Evolutionary conservation across 30 jellyfish, hydroid and myxozoan species (phyloP), one percentile per base, ranked within the genome.

Genomic region (Aurelia coerulea): DNA sequence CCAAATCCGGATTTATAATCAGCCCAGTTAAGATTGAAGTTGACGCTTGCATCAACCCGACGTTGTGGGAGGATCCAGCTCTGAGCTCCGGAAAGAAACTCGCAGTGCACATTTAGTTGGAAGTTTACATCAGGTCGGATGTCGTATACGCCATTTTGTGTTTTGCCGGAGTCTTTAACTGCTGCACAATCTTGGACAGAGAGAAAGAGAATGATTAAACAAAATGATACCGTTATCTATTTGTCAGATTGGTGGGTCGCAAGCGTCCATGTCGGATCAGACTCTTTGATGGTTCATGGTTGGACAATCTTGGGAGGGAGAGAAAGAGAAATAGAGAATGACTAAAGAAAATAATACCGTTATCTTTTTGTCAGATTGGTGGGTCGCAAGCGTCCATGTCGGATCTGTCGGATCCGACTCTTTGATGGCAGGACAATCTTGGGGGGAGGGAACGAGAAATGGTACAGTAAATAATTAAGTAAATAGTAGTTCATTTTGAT

Each of bases 11-110:
- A 41, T 62, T 78, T 78, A 17, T 78, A 78, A 11, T 72, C 62
- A 13, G 67, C 54, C 89, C 89, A 78, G 34, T 78, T 41, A 12
- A 35, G 89, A 52, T 62, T 56, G 71, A 78, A 78, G 15, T 63
- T 35, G 13, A 78, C 89, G 42, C 50, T 19, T 3, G 62, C 56
- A 31, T 60, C 53, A 5, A 41, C 79, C n/a, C 89, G 73, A 46
- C 89, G 18, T 58, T 84, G 93, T 19, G 73, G 11, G 62, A 84
- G 87, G 10, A 84, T 65, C 93, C 93, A 84, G n/a, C 53, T 76
- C 11, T 54, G 53, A 16, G 67, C n/a, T n/a, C 85, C 79, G 5
- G 81, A 10, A 13, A 35, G 29, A 51, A 76, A 53, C 73, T 86
- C 84, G 65, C 95, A 86, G 74, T 17, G 76, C 32, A 86, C 95